phyloP scores from a whole-genome alignment of 2,888 invertebrate genomes.

The Thysanoteuthis rhombus region DNA sequence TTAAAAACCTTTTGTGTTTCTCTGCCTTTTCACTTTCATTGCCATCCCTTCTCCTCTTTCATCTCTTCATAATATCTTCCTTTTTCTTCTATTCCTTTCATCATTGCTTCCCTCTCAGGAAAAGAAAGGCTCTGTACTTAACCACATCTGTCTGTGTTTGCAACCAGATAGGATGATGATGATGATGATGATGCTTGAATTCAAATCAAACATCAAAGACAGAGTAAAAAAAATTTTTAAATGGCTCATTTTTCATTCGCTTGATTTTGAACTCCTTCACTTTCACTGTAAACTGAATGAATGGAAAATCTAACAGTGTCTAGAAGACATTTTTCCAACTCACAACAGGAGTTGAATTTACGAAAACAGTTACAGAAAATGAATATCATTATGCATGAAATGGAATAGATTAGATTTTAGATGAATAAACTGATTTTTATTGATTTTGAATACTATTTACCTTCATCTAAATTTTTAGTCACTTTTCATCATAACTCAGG shows the following conservation, averaged over 20 bases:
- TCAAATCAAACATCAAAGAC: background rate
- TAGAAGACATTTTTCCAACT: background rate
- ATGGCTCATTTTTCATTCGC: background rate
- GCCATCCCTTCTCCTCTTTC: too few relatives aligned
- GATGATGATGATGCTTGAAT: background rate
- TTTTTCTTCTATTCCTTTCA: too few relatives aligned
- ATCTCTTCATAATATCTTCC: too few relatives aligned
- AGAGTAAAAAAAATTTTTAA: background rate
- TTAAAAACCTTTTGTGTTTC: too few relatives aligned
- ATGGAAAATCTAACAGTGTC: background rate
- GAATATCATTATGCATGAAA: background rate
- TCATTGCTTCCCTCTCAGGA: too few relatives aligned
- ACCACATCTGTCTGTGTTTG: too few relatives aligned
- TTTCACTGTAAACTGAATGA: background rate
- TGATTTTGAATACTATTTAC: too few relatives aligned
- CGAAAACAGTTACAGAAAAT: background rate
- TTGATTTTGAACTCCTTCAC: background rate
- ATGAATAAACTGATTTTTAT: background rate
- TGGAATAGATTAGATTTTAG: background rate
- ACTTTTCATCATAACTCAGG: too few relatives aligned
- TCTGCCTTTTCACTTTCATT: too few relatives aligned
- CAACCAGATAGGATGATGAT: background rate
- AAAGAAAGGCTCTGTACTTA: too few relatives aligned
- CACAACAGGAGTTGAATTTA: background rate
- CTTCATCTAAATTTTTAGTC: too few relatives aligned